Conservation (phyloP, 30 jellyfish, hydroid and myxozoan species). For the Aurelia coerulea region DNA sequence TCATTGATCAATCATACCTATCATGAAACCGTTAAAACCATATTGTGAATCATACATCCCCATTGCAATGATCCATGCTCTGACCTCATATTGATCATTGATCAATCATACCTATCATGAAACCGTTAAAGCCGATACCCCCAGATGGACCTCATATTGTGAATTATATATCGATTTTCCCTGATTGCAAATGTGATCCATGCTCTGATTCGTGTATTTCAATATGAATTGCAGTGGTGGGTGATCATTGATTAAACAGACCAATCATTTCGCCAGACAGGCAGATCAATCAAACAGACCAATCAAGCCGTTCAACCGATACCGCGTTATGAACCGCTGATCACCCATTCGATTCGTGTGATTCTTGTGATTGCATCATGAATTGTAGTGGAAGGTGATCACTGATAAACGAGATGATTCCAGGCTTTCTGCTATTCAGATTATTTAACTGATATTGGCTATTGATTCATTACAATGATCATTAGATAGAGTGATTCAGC, state of each 20-base stretch:
- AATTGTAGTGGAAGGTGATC: slow-evolving; percentile 15
- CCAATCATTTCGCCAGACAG: too few relatives aligned
- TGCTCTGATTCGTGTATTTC: slow-evolving; percentile 28
- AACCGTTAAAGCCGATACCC: slow-evolving; percentile 44
- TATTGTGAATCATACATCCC: too few relatives aligned
- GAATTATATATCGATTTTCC: slow-evolving; percentile 9
- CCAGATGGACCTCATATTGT: slow-evolving; percentile 37
- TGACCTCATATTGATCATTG: too few relatives aligned
- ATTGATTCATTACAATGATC: too few relatives aligned
- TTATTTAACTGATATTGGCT: too few relatives aligned
- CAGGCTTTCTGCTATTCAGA: too few relatives aligned
- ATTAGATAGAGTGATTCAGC: too few relatives aligned
- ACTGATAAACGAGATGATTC: too few relatives aligned
- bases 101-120: neutral
- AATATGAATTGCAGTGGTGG: slow-evolving; percentile 16
- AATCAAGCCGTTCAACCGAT: slow-evolving; percentile 25
- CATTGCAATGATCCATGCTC: too few relatives aligned
- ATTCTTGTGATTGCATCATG: slow-evolving; percentile 23
- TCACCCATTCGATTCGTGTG: slow-evolving; percentile 9
- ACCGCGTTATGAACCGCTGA: slow-evolving; percentile 56
- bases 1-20: too few relatives aligned
- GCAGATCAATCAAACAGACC: too few relatives aligned
- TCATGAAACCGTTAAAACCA: slow-evolving; percentile 16
- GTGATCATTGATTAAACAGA: neutral
- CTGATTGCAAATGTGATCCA: slow-evolving; percentile 24